Evolutionary conservation across 2,888 invertebrate genomes (phyloP).

Genomic region (Platerodrilus igneus): DNA sequence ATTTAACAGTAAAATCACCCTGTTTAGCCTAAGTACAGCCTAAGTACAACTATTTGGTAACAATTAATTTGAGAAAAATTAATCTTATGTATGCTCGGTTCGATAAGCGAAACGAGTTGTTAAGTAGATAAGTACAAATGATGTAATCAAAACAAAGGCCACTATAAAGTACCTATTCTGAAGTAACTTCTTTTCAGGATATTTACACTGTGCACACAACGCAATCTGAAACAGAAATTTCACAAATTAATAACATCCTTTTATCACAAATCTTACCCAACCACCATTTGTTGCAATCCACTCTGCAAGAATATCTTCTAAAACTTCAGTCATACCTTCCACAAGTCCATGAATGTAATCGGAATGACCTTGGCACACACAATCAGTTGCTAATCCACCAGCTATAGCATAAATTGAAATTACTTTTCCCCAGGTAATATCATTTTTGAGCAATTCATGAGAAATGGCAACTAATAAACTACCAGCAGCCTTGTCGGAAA

Average conservation of each 20-base stretch:
- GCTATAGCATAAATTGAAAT: conserved; percentile 78
- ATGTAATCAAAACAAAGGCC: conserved; percentile 37
- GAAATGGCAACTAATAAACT: conserved; percentile 66
- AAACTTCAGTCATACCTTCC: conserved; percentile 70
- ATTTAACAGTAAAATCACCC: too few relatives aligned
- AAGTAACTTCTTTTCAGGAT: conserved; percentile 44
- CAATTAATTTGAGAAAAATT: too few relatives aligned
- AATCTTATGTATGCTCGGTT: too few relatives aligned
- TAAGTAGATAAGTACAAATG: conserved; percentile 41
- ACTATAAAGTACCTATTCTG: conserved; percentile 42
- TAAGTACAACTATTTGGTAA: too few relatives aligned
- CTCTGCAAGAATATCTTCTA: conserved; percentile 63
- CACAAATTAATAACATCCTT: not conserved
- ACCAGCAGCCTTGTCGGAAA: conserved; percentile 57
- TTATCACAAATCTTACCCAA: conserved; percentile 60
- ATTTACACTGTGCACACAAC: conserved; percentile 44
- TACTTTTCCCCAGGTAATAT: conserved; percentile 78
- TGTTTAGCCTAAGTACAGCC: too few relatives aligned
- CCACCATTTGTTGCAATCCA: conserved; percentile 85
- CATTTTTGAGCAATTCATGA: conserved; percentile 64
- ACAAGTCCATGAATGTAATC: conserved; percentile 73
- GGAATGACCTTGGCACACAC: conserved; percentile 68
- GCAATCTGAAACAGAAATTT: conserved; percentile 41
- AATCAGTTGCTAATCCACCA: conserved; percentile 77
- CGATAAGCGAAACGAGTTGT: conserved; percentile 37